Evolutionary conservation across 2,888 invertebrate species (phyloP), one percentile per base, ranked within the genome.

Genomic region (Spisula subtruncata): DNA sequence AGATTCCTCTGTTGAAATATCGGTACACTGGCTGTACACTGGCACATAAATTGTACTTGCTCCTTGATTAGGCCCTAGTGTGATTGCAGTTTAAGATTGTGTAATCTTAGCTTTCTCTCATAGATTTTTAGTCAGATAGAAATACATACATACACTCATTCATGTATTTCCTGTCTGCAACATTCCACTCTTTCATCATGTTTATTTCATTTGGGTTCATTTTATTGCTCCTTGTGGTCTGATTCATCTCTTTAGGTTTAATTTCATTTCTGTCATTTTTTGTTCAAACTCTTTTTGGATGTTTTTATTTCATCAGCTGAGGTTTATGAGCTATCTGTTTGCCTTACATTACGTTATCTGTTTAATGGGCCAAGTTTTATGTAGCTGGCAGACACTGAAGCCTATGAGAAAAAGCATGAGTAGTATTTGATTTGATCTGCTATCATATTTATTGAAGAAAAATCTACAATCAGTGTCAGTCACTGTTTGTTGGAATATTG

Each of bases 301-400:
- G 18, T 66, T 25, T n/a, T 60, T 66, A 66, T 25, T 25, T 66
- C 60, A 66, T 66, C 41, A 41, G 41, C 8, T 66, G 60, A 66
- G 60, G 20, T 66, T 66, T 66, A 66, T 66, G 20, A 66, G n/a
- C 60, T 66, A 66, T 25, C 60, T 66, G 60, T 66, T 66, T 66
- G n/a, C 25, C 60, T 41, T 8, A 41, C 41, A 41, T n/a, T n/a
- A n/a, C n/a, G n/a, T n/a, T n/a, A n/a, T 41, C 41, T 41, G 41
- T 41, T 41, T 41, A 41, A 66, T 66, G 16, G 51, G 51, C 16
- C 51, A 51, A 51, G 41, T 51, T 51, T 51, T 51, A 51, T 51
- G 51, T 16, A 10, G 14, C 4, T 51, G 51, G 51, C 51, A 51
- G 41, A 41, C 8, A 41, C 8, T 41, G 8, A 41, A 51, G 12